Conservation (phyloP, 2,888 invertebrate species). For the Heteromyza rotundicornis region DNA sequence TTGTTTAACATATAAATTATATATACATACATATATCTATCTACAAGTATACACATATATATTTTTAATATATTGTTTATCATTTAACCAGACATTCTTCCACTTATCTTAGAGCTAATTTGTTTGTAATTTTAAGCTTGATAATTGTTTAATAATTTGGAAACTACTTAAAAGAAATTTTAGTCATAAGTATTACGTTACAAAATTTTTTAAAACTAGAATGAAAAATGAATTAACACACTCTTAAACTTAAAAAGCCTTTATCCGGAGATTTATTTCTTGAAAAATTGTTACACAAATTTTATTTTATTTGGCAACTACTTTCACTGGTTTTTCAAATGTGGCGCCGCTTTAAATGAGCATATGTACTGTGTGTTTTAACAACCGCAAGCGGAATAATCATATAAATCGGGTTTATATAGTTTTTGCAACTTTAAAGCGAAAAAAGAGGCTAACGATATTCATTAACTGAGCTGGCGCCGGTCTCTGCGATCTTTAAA, state of each 20-base stretch:
- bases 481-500: too few species aligned
- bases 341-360: too few species aligned
- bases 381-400: not conserved
- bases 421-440: not conserved
- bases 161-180: slow-evolving; percentile 16
- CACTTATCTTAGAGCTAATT: slow-evolving; percentile 16
- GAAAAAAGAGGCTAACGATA: slow-evolving; percentile 56
- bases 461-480: slow-evolving; percentile 40
- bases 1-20: slow-evolving; percentile 22
- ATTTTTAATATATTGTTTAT: slow-evolving; percentile 6
- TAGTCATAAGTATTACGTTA: slow-evolving; percentile 7
- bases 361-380: slow-evolving; percentile 8
- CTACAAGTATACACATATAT: slow-evolving; percentile 18
- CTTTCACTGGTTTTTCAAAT: too few species aligned
- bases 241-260: too few species aligned
- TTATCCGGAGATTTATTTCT: too few species aligned
- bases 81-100: slow-evolving; percentile 28
- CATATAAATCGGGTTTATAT: not conserved
- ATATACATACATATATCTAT: slow-evolving; percentile 26
- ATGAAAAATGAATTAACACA: not conserved
- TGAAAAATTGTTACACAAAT: too few species aligned
- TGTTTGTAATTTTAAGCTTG: slow-evolving; percentile 19
- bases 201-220: not conserved
- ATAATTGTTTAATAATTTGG: not conserved
- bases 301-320: not conserved